These are phyloP conservation scores for Liolophura sinensis DNA, from an alignment of 1,140 invertebrate species.

Conservation along the genomic window DNA sequence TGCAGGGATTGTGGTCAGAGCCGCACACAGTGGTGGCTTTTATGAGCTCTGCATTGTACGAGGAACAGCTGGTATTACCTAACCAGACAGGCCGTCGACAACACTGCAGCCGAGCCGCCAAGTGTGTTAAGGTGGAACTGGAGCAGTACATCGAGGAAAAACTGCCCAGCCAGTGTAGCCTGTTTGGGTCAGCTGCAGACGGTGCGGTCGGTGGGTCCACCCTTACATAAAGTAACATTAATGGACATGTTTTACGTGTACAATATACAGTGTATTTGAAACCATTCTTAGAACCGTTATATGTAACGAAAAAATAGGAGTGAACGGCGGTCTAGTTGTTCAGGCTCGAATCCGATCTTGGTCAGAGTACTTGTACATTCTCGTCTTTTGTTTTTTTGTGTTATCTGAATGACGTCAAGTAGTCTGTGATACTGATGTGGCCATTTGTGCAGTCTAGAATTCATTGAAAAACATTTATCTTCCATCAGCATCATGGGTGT, in stretches of 20 bases:
- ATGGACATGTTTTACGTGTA: not conserved
- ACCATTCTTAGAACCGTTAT: too few relatives aligned
- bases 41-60: slow-evolving; percentile 19
- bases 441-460: too few relatives aligned
- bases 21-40: slow-evolving; percentile 21
- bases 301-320: too few relatives aligned
- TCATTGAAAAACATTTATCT: too few relatives aligned
- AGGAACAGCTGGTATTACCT: slow-evolving; percentile 15
- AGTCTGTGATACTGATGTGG: too few relatives aligned
- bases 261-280: not conserved
- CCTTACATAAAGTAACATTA: not conserved
- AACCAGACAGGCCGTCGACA: slow-evolving; percentile 4
- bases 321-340: too few relatives aligned
- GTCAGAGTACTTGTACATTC: too few relatives aligned
- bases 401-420: too few relatives aligned
- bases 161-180: slow-evolving; percentile 19
- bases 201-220: slow-evolving; percentile 24
- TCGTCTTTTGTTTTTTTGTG: too few relatives aligned
- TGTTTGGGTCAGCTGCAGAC: slow-evolving; percentile 20
- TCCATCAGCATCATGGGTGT: too few relatives aligned
- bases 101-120: slow-evolving; percentile 6
- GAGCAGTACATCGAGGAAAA: slow-evolving; percentile 13
- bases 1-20: slow-evolving; percentile 18
- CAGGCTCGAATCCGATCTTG: too few relatives aligned
- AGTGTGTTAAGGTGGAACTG: slow-evolving; percentile 16